These are phyloP conservation scores for Umimayanthus chanpuru DNA, from an alignment of 92 coral and sea anemone species.

Conservation along the genomic window DNA sequence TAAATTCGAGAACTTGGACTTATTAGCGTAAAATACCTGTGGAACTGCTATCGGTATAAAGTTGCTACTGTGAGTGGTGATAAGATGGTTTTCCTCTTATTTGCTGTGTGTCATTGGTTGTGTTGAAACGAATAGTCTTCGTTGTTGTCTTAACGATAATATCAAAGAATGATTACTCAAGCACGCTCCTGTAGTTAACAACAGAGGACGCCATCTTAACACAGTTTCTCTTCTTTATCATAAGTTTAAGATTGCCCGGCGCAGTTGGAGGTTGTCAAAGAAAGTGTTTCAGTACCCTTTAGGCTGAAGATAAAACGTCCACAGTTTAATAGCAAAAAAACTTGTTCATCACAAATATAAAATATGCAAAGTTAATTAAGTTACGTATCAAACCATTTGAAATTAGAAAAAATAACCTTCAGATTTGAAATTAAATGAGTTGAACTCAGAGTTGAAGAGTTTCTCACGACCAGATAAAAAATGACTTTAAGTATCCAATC, in stretches of 20 bases:
- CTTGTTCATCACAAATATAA: slow-evolving; percentile 6
- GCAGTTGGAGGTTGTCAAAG: slow-evolving; percentile 10
- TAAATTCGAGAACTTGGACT: not conserved
- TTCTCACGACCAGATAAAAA: not conserved
- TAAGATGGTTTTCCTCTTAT: not conserved
- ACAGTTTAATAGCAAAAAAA: not conserved
- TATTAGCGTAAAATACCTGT: not conserved
- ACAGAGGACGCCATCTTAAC: not conserved
- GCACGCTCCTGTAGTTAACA: not conserved
- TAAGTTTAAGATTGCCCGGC: not conserved
- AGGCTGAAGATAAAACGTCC: not conserved
- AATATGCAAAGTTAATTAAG: slow-evolving; percentile 11
- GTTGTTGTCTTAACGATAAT: not conserved
- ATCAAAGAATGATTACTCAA: not conserved
- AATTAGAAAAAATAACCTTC: not conserved
- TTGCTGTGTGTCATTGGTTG: not conserved
- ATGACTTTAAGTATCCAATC: not conserved
- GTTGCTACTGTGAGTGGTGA: not conserved
- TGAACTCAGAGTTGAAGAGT: not conserved
- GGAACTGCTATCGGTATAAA: not conserved
- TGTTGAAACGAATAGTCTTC: not conserved
- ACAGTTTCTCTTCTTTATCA: not conserved
- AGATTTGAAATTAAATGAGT: not conserved
- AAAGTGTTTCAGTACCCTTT: not conserved
- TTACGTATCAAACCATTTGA: not conserved